Base-by-base conservation (phyloP, 2,888 invertebrate genomes). In the Tetragonisca angustula region DNA sequence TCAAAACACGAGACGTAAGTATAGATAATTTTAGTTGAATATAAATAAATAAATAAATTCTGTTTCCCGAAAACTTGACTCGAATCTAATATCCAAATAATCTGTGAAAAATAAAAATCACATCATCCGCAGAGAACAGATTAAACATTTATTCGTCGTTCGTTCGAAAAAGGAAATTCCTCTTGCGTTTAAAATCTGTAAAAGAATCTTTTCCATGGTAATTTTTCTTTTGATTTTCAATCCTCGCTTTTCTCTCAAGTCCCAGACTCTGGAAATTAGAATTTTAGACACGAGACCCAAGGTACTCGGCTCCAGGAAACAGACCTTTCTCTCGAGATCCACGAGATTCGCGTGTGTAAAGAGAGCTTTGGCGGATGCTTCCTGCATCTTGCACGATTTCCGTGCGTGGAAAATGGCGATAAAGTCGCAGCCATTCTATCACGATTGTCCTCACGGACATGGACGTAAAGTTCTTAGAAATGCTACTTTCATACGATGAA, bases 271-370 rank as follows among this genome's bases (percentile, higher is more conserved):
- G 50, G 32, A 36, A 82, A 76, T 76, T 74, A 81, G 76, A 82
- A 81, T 82, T 83, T 76, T 61, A 80, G 62, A 50, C 72, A 19
- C 61, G 50, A 43, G 43, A 76, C 50, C n/a, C 24, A 54, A 67
- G 50, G 54, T 59, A 52, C 27, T 9, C 43, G 43, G 36, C 36
- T 52, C 56, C 21, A 27, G 61, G 59, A 43, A 61, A 32, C 6
- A 36, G 9, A 17, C 15, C 4, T 49, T 2, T 70, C 81, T 49
- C 70, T 11, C 11, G 82, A 71, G 75, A 75, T 67, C 36, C 71
- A 13, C 27, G 49, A 43, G 81, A 82, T 67, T 70, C 70, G 43
- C 43, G 43, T 64, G 49, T 21, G 71, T 43, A 36, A 21, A 27
- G 2, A 36, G 52, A 69, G 19, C 59, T 62, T 50, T 21, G 32